Percentiles rank a stretch among this genome's conserved stretches.
Evolutionary conservation across 2,888 invertebrate species (phyloP).

Genomic region (Drosophila parthenogenetica): DNA sequence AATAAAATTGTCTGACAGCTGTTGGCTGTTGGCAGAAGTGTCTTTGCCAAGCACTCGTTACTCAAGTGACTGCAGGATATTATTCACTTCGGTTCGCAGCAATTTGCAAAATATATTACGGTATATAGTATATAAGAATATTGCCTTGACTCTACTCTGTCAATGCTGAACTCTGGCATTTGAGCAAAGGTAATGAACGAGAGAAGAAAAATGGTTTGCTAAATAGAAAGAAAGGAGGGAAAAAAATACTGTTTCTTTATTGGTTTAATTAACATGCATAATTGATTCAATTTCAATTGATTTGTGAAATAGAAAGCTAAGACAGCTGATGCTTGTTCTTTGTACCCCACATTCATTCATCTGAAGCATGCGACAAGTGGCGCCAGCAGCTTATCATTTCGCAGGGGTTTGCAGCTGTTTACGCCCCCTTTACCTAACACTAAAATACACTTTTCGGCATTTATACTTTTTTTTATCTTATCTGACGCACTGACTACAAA

Average conservation of each 20-base stretch:
- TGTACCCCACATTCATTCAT: neutral
- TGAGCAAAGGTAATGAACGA: constrained; percentile 14
- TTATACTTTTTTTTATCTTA: constrained; percentile 60
- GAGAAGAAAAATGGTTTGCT: neutral
- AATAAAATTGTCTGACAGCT: constrained; percentile 34
- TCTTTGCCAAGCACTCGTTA: constrained; percentile 55
- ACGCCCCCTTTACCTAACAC: constrained; percentile 50
- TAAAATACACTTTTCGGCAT: too few species aligned
- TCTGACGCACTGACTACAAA: constrained; percentile 48
- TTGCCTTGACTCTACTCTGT: constrained; percentile 20
- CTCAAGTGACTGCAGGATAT: constrained; percentile 51
- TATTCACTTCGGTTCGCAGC: constrained; percentile 69
- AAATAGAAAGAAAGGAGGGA: constrained; percentile 8
- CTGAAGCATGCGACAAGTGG: constrained; percentile 66
- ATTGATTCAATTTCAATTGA: constrained; percentile 79
- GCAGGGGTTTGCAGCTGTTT: constrained; percentile 43
- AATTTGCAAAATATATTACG: constrained; percentile 29
- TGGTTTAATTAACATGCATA: constrained; percentile 74
- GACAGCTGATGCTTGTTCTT: constrained; percentile 8
- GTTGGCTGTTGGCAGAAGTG: constrained; percentile 14
- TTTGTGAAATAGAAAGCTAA: constrained; percentile 44
- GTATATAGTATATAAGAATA: constrained; percentile 3
- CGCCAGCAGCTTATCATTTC: constrained; percentile 30
- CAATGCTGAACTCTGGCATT: constrained; percentile 71
- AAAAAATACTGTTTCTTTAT: constrained; percentile 47